A percentile compares a stretch with the other conserved stretches of the same genome.
These are phyloP conservation scores for Hormaphis cornu DNA, from an alignment of 1,140 invertebrate species.

Conservation along the genomic window DNA sequence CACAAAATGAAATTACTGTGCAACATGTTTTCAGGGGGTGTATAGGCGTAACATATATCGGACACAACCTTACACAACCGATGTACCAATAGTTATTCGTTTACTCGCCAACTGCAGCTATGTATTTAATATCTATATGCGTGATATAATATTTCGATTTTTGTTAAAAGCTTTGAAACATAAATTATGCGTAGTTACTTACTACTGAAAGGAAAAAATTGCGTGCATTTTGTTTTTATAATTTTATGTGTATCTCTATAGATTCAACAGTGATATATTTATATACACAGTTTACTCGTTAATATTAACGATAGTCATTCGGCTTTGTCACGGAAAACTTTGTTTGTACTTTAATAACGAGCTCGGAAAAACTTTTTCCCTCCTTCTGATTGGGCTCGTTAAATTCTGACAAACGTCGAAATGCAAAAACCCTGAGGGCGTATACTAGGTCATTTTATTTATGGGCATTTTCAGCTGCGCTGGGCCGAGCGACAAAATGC, in stretches of 20 bases:
- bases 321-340: neutral
- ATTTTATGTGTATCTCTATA: neutral
- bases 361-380: neutral
- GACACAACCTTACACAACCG: too few species aligned
- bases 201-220: neutral
- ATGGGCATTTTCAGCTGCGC: conserved; percentile 3
- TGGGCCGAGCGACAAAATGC: neutral
- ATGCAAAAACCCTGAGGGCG: conserved; percentile 1
- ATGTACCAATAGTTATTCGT: too few species aligned
- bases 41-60: too few species aligned
- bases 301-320: neutral
- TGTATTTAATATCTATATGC: too few species aligned
- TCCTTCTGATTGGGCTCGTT: conserved; percentile 2
- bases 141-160: too few species aligned
- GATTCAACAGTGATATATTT: neutral
- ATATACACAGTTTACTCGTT: neutral
- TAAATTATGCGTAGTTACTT: too few species aligned
- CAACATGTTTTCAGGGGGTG: too few species aligned
- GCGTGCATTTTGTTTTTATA: neutral
- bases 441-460: conserved; percentile 16
- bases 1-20: too few species aligned
- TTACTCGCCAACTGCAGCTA: too few species aligned
- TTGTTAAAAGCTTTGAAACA: too few species aligned
- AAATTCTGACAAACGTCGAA: conserved; percentile 1
- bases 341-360: conserved; percentile 8